phyloP scores from a whole-genome alignment of 1,140 invertebrate genomes.

The Macrotrachela quadricornifera region DNA sequence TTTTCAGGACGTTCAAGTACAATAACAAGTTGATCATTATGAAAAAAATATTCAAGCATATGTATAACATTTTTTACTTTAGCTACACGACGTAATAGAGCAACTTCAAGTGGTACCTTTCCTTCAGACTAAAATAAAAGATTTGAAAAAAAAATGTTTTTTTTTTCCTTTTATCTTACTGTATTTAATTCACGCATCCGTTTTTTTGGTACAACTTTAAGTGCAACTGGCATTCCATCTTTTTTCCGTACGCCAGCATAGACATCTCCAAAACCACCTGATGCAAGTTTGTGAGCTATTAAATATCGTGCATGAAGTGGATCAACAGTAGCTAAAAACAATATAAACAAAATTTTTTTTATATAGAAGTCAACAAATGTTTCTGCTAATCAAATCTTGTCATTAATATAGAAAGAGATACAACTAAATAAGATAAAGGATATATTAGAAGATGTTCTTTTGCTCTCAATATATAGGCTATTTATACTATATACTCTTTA shows the following conservation, averaged over 20 bases:
- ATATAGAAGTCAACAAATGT: no score
- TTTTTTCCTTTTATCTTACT: slow-evolving; percentile 12
- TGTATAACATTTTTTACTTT: slow-evolving; percentile 1
- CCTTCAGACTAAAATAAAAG: background rate
- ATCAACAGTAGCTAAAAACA: no score
- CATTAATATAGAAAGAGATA: no score
- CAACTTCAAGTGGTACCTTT: slow-evolving; percentile 1
- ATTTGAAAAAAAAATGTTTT: background rate
- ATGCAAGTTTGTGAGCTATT: no score
- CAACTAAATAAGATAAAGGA: no score
- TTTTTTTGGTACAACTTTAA: slow-evolving; percentile 39
- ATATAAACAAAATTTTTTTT: no score
- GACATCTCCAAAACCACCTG: slow-evolving; percentile 43
- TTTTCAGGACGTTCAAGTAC: slow-evolving; percentile 44
- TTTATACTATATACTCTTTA: no score
- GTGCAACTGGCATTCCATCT: slow-evolving; percentile 38
- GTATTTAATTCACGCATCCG: slow-evolving; percentile 38
- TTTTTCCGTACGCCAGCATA: slow-evolving; percentile 35
- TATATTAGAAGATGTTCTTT: no score
- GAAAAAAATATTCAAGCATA: slow-evolving; percentile 39
- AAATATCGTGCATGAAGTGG: no score
- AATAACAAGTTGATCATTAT: slow-evolving; percentile 36
- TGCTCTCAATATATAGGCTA: no score
- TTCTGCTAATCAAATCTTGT: no score
- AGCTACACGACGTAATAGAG: background rate